Conservation (phyloP, 2,888 invertebrate species). For the Pyrrhia umbra region DNA sequence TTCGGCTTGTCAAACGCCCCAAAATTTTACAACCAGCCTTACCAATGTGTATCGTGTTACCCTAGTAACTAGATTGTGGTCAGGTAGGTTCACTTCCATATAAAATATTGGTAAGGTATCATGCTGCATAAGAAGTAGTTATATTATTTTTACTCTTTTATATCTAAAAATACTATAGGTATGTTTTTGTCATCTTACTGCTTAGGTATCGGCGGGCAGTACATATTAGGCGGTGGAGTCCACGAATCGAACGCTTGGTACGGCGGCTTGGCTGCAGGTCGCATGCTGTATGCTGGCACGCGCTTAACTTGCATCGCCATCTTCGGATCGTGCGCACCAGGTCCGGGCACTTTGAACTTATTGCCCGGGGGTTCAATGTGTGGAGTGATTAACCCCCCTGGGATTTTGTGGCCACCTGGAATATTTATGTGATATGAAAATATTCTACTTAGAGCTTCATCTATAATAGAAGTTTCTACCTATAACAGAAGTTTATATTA, state of each 20-base stretch:
- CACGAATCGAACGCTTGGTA: constrained; percentile 78
- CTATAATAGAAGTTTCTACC: too few relatives aligned
- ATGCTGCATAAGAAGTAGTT: too few relatives aligned
- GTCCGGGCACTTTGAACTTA: constrained; percentile 73
- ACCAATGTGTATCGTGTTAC: too few relatives aligned
- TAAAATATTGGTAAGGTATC: too few relatives aligned
- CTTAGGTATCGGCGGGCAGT: constrained; percentile 73
- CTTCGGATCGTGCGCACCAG: constrained; percentile 71
- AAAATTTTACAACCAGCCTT: too few relatives aligned
- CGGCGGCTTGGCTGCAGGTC: constrained; percentile 70
- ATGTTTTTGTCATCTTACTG: constrained; percentile 63
- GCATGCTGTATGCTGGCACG: constrained; percentile 76
- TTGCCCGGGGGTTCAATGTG: constrained; percentile 62
- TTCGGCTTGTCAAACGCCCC: too few relatives aligned
- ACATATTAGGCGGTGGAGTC: constrained; percentile 85
- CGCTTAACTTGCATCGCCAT: constrained; percentile 63
- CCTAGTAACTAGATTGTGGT: too few relatives aligned
- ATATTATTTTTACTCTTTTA: too few relatives aligned
- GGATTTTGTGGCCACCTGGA: constrained; percentile 70
- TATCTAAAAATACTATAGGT: too few relatives aligned
- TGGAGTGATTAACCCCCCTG: constrained; percentile 73
- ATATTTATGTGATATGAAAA: neutral
- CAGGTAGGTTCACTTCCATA: too few relatives aligned
- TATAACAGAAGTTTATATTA: too few relatives aligned
- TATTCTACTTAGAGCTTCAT: too few relatives aligned